Evolutionary conservation across 2,113 vertebrate genomes (phyloP), one percentile per base, ranked within the genome.

Genomic region (Platysteira castanea): DNA sequence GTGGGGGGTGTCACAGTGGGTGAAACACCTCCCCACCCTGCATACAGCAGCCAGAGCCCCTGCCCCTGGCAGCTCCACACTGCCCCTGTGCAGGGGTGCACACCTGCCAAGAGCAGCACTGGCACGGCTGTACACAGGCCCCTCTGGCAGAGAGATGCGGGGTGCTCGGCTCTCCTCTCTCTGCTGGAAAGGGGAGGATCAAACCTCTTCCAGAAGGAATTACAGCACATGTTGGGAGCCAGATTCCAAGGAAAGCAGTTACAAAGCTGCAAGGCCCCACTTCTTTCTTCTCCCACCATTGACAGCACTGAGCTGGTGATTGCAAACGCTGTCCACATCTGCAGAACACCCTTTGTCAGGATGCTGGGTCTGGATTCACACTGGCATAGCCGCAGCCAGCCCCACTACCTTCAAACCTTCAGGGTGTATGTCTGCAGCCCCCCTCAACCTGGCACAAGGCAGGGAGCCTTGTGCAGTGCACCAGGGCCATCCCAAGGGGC

Each of bases 71-170:
- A 89, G 52, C 39, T 69, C 26, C 3, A 4, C 46, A 6, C 2
- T 57, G 74, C 26, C 52, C 39, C 41, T 5, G 1, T 28, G 67
- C 69, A 87, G 91, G 46, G 37, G 28, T 11, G 53, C 39, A 12
- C 1, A 0, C 35, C 61, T 13, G 23, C 63, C 1, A 0, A 52
- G n/a, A 44, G 50, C 64, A 33, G 64, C 67, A 26, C 21, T 11
- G 50, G 42, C 77, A 61, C 0, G 0, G 56, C 71, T 1, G 3
- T 20, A 44, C 0, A 1, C 35, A n/a, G 3, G 0, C 13, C 47
- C 24, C 31, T 54, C 31, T 2, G 5, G 6, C 74, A 69, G 41
- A n/a, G 56, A 42, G 3, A 46, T 1, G 0, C 3, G 1, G 57
- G 3, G 10, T 8, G 22, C 65, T 91, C 19, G 1, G 35, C 39